phyloP scores from a whole-genome alignment of 2,888 invertebrate species.

The Himalopsyche kuldschensis region DNA sequence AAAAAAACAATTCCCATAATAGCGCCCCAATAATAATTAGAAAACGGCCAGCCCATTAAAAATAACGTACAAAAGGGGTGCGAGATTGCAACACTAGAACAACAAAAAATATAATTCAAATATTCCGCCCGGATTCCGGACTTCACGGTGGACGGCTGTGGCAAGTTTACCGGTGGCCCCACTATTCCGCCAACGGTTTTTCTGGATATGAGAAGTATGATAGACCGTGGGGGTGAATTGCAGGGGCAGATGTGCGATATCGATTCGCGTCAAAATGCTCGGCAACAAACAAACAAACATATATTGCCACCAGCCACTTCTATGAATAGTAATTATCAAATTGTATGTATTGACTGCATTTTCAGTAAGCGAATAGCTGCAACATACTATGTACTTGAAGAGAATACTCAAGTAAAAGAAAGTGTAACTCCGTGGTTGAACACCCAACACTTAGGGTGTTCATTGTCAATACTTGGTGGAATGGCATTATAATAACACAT shows the following conservation, averaged over 20 bases:
- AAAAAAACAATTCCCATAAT: background rate
- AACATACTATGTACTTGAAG: too few relatives aligned
- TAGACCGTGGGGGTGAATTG: background rate
- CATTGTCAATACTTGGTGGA: too few relatives aligned
- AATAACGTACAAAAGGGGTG: background rate
- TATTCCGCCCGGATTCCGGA: background rate
- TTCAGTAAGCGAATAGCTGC: too few relatives aligned
- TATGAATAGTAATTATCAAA: too few relatives aligned
- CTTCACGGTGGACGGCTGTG: background rate
- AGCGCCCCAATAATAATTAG: background rate
- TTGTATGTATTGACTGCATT: too few relatives aligned
- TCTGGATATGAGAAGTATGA: background rate
- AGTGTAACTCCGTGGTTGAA: too few relatives aligned
- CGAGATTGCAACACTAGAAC: background rate
- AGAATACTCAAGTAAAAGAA: too few relatives aligned
- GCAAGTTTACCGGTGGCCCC: background rate
- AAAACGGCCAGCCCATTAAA: background rate
- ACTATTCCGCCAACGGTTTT: background rate
- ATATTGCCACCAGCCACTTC: too few relatives aligned
- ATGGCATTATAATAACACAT: too few relatives aligned
- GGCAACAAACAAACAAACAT: background rate
- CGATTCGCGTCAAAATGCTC: background rate
- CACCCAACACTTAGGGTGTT: too few relatives aligned
- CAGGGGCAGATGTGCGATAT: background rate
- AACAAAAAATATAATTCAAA: background rate